Evolutionary conservation across 2,888 invertebrate species (phyloP), one percentile per base, ranked within the genome.

Genomic region (Plemyria rubiginata): DNA sequence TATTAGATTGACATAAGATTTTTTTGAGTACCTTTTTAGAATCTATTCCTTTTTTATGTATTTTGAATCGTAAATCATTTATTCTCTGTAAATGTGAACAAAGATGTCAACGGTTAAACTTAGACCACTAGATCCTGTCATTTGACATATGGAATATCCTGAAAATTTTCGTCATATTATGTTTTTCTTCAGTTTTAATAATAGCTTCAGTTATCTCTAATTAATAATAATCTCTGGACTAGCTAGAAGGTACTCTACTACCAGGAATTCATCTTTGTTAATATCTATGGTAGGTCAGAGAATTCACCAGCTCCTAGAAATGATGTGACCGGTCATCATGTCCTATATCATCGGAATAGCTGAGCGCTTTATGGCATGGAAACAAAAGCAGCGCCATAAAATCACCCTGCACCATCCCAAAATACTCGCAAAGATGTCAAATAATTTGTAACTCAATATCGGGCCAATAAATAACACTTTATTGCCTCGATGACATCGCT

Each of bases 391-490:
- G 16, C 22, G 13, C 52, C 48, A 59, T 52, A 59, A 52, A 59
- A 48, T 41, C 58, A 29, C 50, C 56, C 15, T 38, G 50, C 48
- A 48, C 28, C 40, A 52, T 40, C 51, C 55, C 51, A 51, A 54
- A 62, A 61, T 50, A 54, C 48, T 60, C 54, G 51, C 52, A 48
- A 64, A 64, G 55, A 56, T 60, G 64, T 60, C 64, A 64, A 64
- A 64, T 64, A 60, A 64, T 64, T 64, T 64, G 64, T 63, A 60
- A 58, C 65, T 58, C 64, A 64, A 64, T 64, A 66, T 61, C 61
- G 49, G 54, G 36, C 54, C 55, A 61, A 69, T 72, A 72, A 72
- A 72, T 70, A 64, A 54, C 60, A 16, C 36, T 65, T 65, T 63
- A 70, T 68, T 67, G 66, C 63, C 6, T 13, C 62, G 68, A 60